A percentile compares a stretch with the other conserved stretches of the same genome.
These are phyloP conservation scores for Pyxicephalus adspersus DNA, from an alignment of 2,113 vertebrate genomes.

Conservation along the genomic window DNA sequence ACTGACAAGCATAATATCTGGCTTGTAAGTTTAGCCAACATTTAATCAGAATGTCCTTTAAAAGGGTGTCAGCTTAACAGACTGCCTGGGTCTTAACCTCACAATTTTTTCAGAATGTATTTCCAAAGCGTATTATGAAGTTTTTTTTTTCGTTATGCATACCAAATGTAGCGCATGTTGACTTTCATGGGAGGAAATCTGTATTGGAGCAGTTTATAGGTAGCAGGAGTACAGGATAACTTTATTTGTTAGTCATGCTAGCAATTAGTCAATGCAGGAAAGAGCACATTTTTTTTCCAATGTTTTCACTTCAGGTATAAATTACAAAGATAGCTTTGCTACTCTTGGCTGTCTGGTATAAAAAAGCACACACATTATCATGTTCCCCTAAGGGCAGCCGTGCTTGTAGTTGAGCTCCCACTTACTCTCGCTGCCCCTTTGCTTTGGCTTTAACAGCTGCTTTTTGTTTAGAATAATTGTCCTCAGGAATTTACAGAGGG, in stretches of 20 bases:
- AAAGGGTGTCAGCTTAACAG: constrained; percentile 35
- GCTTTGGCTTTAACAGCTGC: constrained; percentile 44
- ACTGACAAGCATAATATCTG: constrained; percentile 25
- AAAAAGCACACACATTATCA: constrained; percentile 30
- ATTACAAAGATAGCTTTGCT: constrained; percentile 51
- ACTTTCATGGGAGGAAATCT: constrained; percentile 32
- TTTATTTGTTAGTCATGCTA: constrained; percentile 50
- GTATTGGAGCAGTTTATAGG: constrained; percentile 27
- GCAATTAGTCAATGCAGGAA: constrained; percentile 51
- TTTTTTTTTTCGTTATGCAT: background rate
- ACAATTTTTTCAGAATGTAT: constrained; percentile 13
- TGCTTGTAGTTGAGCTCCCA: constrained; percentile 37
- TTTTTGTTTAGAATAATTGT: constrained; percentile 48
- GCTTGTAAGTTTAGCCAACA: constrained; percentile 34
- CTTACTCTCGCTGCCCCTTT: constrained; percentile 47
- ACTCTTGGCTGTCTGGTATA: constrained; percentile 39
- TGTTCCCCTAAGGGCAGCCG: constrained; percentile 41
- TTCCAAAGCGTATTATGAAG: constrained; percentile 7
- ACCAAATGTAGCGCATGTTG: constrained; percentile 1
- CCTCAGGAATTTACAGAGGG: constrained; percentile 45
- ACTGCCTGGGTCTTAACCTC: background rate
- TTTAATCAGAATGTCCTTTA: constrained; percentile 43
- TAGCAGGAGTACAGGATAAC: background rate
- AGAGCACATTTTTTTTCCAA: constrained; percentile 42
- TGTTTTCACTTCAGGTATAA: constrained; percentile 22